Conservation (phyloP, 2,797 vertebrate genomes). For the Malurus splendens region DNA sequence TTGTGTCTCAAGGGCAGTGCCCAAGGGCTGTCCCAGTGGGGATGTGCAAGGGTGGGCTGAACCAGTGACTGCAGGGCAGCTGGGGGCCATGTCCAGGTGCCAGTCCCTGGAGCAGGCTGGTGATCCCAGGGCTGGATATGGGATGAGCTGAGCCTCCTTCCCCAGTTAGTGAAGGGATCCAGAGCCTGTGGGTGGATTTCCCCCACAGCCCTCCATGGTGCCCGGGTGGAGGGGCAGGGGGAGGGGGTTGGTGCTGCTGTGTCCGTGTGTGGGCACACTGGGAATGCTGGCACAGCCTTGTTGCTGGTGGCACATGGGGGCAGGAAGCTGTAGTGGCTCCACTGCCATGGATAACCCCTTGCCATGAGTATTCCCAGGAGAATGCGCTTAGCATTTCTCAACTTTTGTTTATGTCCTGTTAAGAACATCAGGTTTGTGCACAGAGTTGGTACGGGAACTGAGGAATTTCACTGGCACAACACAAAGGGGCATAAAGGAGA, state of each 20-base stretch:
- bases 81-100: accelerated
- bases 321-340: accelerated
- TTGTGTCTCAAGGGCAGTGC: too few species aligned
- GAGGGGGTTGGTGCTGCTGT: accelerated
- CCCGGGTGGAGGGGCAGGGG: accelerated
- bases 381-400: neutral
- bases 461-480: neutral
- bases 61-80: accelerated
- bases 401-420: accelerated
- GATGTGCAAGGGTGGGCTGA: too few species aligned
- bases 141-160: neutral
- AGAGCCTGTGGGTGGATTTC: neutral
- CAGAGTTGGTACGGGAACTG: accelerated
- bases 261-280: accelerated
- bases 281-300: neutral
- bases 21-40: accelerated
- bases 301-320: accelerated
- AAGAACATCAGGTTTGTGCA: accelerated
- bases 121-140: neutral
- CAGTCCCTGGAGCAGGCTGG: neutral
- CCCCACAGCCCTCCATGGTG: accelerated
- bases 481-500: accelerated
- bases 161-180: too few species aligned
- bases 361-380: accelerated
- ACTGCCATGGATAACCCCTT: accelerated